Percentiles rank a stretch among this genome's conserved stretches.
Conservation (phyloP, 2,888 invertebrate genomes). For the Ophonus ardosiacus region DNA sequence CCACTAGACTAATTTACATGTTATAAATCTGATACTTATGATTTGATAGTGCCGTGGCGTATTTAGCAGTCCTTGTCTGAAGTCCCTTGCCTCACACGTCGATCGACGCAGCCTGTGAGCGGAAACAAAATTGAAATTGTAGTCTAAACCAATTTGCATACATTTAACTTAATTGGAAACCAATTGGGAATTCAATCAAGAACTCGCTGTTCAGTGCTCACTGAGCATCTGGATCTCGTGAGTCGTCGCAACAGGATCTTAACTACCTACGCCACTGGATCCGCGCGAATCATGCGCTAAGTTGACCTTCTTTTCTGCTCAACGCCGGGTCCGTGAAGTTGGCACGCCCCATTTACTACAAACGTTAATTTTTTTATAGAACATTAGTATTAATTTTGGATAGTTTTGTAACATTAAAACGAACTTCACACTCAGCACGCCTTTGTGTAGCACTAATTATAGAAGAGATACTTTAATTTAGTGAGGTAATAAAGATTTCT, state of each 20-base stretch:
- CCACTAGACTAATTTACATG: no score
- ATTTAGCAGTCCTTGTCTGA: background rate
- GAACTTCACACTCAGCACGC: no score
- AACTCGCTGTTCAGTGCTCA: conserved; percentile 59
- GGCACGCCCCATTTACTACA: no score
- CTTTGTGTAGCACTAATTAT: no score
- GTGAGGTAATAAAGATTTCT: no score
- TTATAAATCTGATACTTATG: background rate
- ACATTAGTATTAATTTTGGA: no score
- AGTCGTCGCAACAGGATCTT: background rate
- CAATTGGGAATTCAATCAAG: conserved; percentile 69
- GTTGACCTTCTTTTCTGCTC: conserved; percentile 46
- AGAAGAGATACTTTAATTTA: no score
- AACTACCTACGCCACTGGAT: conserved; percentile 1
- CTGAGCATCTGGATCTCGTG: conserved; percentile 53
- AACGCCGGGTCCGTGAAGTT: no score
- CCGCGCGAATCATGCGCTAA: conserved; percentile 42
- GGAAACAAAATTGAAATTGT: conserved; percentile 71
- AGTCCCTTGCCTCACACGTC: conserved; percentile 23
- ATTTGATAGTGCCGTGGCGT: background rate
- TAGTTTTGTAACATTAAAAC: no score
- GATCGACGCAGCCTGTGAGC: conserved; percentile 61
- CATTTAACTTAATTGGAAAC: conserved; percentile 70
- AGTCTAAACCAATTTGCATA: conserved; percentile 70
- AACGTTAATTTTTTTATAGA: no score